Percentiles rank a stretch among this genome's conserved stretches.
phyloP scores from a whole-genome alignment of 2,113 vertebrate species.

The Bucco capensis region DNA sequence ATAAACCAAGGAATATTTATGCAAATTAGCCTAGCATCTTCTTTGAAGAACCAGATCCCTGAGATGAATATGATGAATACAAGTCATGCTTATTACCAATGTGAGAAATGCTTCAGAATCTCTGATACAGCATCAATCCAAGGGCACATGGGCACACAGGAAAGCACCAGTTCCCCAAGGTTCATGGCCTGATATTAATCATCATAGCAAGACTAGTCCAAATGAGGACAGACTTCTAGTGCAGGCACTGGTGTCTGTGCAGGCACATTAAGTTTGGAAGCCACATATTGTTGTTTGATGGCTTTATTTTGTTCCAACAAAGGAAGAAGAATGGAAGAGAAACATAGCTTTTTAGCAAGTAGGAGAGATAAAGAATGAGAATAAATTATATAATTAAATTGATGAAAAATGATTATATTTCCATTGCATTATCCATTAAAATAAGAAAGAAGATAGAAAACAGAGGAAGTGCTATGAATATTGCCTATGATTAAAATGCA shows the following conservation, averaged over 20 bases:
- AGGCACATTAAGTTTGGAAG: neutral
- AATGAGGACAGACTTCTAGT: neutral
- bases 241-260: neutral
- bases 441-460: slow-evolving; percentile 21
- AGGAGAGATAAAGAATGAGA: neutral
- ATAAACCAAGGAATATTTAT: slow-evolving; percentile 63
- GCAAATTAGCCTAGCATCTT: slow-evolving; percentile 41
- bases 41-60: slow-evolving; percentile 49
- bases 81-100: neutral
- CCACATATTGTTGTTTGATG: neutral
- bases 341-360: slow-evolving; percentile 6
- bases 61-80: neutral
- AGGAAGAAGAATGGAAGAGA: neutral
- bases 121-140: neutral
- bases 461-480: neutral
- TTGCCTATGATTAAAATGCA: slow-evolving; percentile 1
- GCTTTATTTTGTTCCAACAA: slow-evolving; percentile 1
- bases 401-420: slow-evolving; percentile 54
- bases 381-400: slow-evolving; percentile 53
- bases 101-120: neutral
- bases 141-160: neutral
- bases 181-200: neutral
- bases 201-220: neutral
- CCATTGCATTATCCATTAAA: slow-evolving; percentile 16
- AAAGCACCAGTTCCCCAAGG: too few species aligned